Percentiles rank a stretch among this genome's conserved stretches.
Conservation (phyloP, 2,113 vertebrate genomes). For the Macquaria australasica region DNA sequence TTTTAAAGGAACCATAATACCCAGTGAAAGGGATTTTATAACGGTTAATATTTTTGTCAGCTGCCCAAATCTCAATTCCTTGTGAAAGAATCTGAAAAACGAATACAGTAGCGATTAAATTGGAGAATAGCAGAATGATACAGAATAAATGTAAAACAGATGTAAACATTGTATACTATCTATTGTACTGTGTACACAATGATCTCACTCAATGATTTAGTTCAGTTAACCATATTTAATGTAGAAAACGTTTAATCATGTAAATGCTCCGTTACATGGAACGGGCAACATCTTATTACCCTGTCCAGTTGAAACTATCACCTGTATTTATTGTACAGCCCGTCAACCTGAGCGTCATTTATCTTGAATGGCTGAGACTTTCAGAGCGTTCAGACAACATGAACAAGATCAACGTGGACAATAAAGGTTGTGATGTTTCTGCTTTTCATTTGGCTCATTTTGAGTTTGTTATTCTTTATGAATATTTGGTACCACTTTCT, state of each 20-base stretch:
- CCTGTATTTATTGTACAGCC: conserved; percentile 55
- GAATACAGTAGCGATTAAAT: conserved; percentile 9
- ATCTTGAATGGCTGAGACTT: neutral
- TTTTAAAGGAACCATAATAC: conserved; percentile 58
- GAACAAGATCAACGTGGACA: conserved; percentile 39
- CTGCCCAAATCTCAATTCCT: conserved; percentile 13
- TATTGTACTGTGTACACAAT: conserved; percentile 45
- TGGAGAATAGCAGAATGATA: conserved; percentile 22
- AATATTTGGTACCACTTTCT: neutral
- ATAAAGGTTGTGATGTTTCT: conserved; percentile 67
- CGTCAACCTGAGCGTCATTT: conserved; percentile 8
- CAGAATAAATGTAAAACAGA: conserved; percentile 8
- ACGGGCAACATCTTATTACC: neutral
- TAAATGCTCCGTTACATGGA: conserved; percentile 24
- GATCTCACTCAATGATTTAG: conserved; percentile 39
- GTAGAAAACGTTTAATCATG: conserved; percentile 12
- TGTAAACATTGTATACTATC: conserved; percentile 17
- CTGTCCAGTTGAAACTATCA: conserved; percentile 26
- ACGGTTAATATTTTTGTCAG: conserved; percentile 19
- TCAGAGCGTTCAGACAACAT: conserved; percentile 5
- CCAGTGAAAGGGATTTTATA: conserved; percentile 82
- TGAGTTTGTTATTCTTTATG: neutral
- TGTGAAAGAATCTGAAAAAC: neutral
- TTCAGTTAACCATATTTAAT: conserved; percentile 32
- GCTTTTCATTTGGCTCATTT: conserved; percentile 24